Percentiles rank a stretch among this genome's conserved stretches.
These are phyloP conservation scores for Pyxicephalus adspersus DNA, from an alignment of 2,113 vertebrate genomes.

Conservation along the genomic window DNA sequence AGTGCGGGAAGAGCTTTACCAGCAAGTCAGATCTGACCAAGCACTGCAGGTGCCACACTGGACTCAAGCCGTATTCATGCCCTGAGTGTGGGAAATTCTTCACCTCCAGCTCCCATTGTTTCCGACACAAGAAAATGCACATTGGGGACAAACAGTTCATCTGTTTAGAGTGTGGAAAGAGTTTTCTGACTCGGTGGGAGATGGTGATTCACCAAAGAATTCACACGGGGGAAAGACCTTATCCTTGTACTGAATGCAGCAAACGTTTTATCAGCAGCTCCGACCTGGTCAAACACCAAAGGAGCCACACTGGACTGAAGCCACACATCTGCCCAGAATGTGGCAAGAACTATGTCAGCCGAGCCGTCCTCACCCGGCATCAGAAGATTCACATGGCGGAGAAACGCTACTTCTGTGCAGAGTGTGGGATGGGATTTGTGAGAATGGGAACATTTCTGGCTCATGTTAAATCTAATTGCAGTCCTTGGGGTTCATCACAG, in stretches of 20 bases:
- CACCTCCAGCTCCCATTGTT: constrained; percentile 65
- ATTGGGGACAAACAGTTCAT: constrained; percentile 35
- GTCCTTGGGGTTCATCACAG: too few species aligned
- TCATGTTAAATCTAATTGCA: too few species aligned
- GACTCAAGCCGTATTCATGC: constrained; percentile 66
- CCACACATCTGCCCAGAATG: constrained; percentile 67
- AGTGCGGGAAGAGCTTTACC: constrained; percentile 69
- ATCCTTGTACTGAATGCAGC: constrained; percentile 65
- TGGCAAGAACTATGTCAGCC: constrained; percentile 72
- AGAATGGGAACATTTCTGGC: too few species aligned
- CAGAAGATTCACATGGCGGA: constrained; percentile 64
- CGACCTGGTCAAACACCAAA: constrained; percentile 62
- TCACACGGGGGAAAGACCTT: constrained; percentile 64
- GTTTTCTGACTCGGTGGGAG: constrained; percentile 59
- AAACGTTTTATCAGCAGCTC: constrained; percentile 68
- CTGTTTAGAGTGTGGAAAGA: constrained; percentile 61
- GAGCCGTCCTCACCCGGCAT: constrained; percentile 62
- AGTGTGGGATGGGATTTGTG: constrained; percentile 66
- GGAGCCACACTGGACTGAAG: constrained; percentile 54
- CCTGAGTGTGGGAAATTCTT: constrained; percentile 68
- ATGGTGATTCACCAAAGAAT: not conserved
- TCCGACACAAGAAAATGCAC: constrained; percentile 68
- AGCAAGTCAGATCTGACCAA: constrained; percentile 65
- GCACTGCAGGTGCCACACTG: constrained; percentile 68
- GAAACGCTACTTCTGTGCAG: constrained; percentile 9